A percentile compares a stretch with the other conserved stretches of the same genome.
Evolutionary conservation across 2,888 invertebrate species (phyloP).

Genomic region (Erebia ligea): DNA sequence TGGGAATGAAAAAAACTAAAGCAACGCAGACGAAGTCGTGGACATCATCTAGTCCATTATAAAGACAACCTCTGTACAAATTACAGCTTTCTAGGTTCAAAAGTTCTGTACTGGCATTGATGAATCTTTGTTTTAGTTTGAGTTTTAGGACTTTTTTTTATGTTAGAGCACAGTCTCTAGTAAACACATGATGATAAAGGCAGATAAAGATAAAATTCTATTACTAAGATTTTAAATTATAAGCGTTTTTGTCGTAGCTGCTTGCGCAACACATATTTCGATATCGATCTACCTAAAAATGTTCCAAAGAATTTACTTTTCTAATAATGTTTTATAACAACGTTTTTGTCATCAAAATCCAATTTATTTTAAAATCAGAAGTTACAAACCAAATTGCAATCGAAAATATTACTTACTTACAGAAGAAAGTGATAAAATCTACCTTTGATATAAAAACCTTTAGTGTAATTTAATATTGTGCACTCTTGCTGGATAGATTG

Average conservation of each 20-base stretch:
- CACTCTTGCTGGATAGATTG: neutral
- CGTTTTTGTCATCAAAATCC: neutral
- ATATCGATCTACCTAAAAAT: neutral
- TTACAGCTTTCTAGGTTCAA: too few relatives aligned
- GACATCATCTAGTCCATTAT: too few relatives aligned
- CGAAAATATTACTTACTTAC: neutral
- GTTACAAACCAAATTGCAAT: neutral
- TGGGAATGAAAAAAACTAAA: too few relatives aligned
- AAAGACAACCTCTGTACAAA: too few relatives aligned
- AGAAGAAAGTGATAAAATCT: constrained; percentile 2
- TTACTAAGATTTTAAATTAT: too few relatives aligned
- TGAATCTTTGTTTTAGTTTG: too few relatives aligned
- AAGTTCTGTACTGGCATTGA: too few relatives aligned
- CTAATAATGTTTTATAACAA: neutral
- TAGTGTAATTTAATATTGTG: neutral
- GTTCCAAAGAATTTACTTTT: neutral
- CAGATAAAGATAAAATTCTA: too few relatives aligned
- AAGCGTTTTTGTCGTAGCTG: neutral
- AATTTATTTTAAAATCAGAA: neutral
- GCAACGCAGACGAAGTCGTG: too few relatives aligned
- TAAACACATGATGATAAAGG: too few relatives aligned
- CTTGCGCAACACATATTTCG: neutral
- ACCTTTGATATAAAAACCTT: neutral
- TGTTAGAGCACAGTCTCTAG: too few relatives aligned
- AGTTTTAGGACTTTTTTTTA: too few relatives aligned